Evolutionary conservation across 2,888 invertebrate species (phyloP).

Genomic region (Hypselothyrea guttata): DNA sequence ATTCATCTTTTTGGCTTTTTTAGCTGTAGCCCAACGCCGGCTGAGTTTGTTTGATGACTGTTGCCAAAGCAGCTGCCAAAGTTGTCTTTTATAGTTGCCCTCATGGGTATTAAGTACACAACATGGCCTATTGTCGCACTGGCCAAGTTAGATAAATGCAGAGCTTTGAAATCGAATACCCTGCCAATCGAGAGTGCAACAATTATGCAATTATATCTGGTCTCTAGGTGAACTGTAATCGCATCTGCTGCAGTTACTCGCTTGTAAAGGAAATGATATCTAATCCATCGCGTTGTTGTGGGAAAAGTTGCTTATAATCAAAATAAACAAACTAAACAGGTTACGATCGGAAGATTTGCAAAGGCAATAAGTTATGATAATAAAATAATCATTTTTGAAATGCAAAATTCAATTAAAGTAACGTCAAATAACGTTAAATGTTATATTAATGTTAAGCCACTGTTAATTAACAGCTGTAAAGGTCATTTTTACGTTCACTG

Average conservation of each 20-base stretch:
- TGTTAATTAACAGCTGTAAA: background rate
- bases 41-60: constrained; percentile 36
- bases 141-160: constrained; percentile 54
- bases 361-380: no score
- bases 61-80: constrained; percentile 32
- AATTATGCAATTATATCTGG: constrained; percentile 45
- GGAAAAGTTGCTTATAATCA: background rate
- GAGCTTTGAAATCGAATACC: constrained; percentile 52
- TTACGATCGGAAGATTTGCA: no score
- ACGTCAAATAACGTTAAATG: no score
- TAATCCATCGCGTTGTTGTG: constrained; percentile 20
- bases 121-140: constrained; percentile 59
- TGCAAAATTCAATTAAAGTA: no score
- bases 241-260: constrained; percentile 14
- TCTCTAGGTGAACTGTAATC: constrained; percentile 25
- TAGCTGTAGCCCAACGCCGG: constrained; percentile 8
- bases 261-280: constrained; percentile 61
- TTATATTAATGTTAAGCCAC: background rate
- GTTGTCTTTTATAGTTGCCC: constrained; percentile 53
- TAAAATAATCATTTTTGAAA: no score
- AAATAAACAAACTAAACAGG: constrained; percentile 3
- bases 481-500: no score
- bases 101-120: constrained; percentile 4
- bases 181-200: constrained; percentile 19
- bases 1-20: constrained; percentile 45